Evolutionary conservation across 2,113 vertebrate genomes (phyloP), one percentile per base, ranked within the genome.

Genomic region (Muntiacus reevesi): DNA sequence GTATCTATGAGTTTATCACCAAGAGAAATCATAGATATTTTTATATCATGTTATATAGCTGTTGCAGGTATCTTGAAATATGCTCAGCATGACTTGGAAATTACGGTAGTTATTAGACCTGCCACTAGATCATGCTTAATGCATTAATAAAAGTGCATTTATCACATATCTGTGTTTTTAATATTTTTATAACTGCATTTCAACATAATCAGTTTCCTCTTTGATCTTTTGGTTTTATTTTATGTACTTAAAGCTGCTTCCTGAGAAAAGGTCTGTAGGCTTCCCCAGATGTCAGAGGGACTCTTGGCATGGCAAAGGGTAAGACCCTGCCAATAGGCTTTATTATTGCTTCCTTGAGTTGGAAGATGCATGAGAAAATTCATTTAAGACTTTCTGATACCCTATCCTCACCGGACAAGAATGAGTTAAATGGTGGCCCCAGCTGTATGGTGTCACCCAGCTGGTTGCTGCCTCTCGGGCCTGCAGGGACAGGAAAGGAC

Each of bases 91-190:
- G 86, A 88, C 85, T 96, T 96, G 45, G 95, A 96, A 98, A 96
- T 98, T 40, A 95, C 52, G 54, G 67, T 96, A 60, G 27, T 95
- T 98, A 96, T 96, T 97, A 97, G 91, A 92, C 64, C 28, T 40
- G 30, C 76, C 86, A 87, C 62, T 91, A 91, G 83, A 95, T 94
- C 92, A 64, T 94, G 97, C 97, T 94, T 97, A 91, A 97, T 64
- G 74, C 50, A 87, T 97, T 96, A 94, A 90, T 96, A 97, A 95
- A 95, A 88, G 90, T 92, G 47, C 52, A 88, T 96, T 96, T 92
- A 96, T 96, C 79, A 97, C 45, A 85, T 83, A 93, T 84, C 83
- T 96, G 57, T 27, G 36, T 82, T 96, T 85, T 81, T 84, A 67
- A 79, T 93, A 87, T 90, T 96, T 97, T 95, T 92, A 60, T 83